These are phyloP conservation scores for Physeter macrocephalus DNA, from an alignment of 2,113 vertebrate genomes.

Conservation along the genomic window DNA sequence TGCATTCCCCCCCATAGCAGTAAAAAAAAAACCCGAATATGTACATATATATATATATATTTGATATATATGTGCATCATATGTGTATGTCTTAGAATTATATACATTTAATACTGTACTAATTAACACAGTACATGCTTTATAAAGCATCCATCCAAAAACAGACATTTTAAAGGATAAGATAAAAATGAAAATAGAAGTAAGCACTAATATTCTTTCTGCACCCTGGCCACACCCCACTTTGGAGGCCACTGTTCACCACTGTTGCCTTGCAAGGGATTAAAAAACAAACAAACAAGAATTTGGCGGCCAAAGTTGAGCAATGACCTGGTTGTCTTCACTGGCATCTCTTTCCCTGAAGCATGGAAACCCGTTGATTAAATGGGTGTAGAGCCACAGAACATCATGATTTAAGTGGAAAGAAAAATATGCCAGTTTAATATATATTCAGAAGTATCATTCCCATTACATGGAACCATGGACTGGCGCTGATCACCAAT, in stretches of 20 bases:
- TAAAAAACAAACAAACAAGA: background rate
- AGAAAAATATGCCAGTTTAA: background rate
- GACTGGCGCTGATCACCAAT: background rate
- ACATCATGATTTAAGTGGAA: background rate
- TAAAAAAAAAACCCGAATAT: background rate
- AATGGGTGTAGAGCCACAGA: conserved; percentile 12
- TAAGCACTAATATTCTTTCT: background rate
- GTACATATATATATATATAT: background rate
- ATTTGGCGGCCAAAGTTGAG: background rate
- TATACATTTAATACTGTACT: background rate
- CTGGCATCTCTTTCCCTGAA: background rate
- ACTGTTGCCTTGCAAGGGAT: background rate
- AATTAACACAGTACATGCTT: background rate
- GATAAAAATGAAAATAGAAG: background rate
- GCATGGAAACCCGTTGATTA: background rate
- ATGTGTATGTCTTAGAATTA: background rate
- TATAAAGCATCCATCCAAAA: background rate
- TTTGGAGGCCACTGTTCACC: background rate
- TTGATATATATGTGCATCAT: background rate
- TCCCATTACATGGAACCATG: background rate
- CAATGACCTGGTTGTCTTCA: background rate
- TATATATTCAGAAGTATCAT: background rate
- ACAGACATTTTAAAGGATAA: background rate
- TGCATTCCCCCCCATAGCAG: background rate
- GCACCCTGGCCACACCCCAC: background rate